These are phyloP conservation scores for Epirrhoe tristata DNA, from an alignment of 2,888 invertebrate species.

Conservation along the genomic window DNA sequence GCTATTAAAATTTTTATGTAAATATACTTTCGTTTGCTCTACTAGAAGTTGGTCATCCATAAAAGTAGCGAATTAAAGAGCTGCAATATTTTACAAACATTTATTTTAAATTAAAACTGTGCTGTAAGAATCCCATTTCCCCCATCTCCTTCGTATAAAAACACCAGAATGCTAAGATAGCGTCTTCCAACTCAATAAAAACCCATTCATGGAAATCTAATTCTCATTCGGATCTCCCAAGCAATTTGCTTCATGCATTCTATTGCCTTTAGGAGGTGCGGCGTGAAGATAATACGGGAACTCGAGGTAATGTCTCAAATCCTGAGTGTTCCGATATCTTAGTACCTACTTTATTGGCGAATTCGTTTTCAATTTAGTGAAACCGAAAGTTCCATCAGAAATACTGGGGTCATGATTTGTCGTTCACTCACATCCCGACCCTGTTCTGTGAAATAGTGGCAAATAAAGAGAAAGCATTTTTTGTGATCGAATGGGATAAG, in stretches of 20 bases:
- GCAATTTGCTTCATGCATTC: conserved; percentile 27
- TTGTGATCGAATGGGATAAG: not conserved
- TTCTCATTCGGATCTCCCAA: conserved; percentile 18
- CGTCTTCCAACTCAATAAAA: conserved; percentile 17
- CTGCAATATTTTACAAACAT: not conserved
- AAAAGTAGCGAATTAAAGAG: too few species aligned
- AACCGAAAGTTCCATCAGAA: conserved; percentile 12
- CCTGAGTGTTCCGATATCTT: conserved; percentile 20
- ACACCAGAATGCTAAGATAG: conserved; percentile 11
- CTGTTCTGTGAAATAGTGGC: conserved; percentile 1
- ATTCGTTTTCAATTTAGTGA: conserved; percentile 11
- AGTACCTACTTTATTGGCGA: conserved; percentile 13
- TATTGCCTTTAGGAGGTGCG: conserved; percentile 22
- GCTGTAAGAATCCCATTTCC: not conserved
- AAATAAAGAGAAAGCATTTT: not conserved
- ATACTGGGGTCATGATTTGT: conserved; percentile 1
- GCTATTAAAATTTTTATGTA: too few species aligned
- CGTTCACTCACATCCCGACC: not conserved
- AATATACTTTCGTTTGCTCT: too few species aligned
- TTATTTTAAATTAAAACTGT: not conserved
- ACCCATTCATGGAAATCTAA: conserved; percentile 29
- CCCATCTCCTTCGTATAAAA: conserved; percentile 8
- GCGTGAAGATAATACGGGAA: conserved; percentile 20
- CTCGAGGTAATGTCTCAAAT: conserved; percentile 20
- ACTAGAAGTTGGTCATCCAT: too few species aligned